These are phyloP conservation scores for Diachrysia chrysitis DNA, from an alignment of 2,888 invertebrate genomes.

Conservation along the genomic window DNA sequence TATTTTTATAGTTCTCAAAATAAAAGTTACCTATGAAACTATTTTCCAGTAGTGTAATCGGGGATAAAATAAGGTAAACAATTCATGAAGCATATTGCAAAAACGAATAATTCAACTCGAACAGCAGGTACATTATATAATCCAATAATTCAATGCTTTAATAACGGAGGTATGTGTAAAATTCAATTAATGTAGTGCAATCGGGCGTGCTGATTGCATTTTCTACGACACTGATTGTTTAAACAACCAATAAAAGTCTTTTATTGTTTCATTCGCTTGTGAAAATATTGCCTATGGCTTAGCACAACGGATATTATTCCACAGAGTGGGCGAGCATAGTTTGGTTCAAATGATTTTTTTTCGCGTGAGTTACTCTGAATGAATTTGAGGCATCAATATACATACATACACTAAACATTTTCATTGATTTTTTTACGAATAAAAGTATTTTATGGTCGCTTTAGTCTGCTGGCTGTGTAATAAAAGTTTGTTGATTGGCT, in stretches of 20 bases:
- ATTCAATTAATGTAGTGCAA: slow-evolving; percentile 57
- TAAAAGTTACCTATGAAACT: too few species aligned
- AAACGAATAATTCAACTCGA: neutral
- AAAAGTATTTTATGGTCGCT: slow-evolving; percentile 34
- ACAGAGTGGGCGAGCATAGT: slow-evolving; percentile 49
- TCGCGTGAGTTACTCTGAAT: slow-evolving; percentile 63
- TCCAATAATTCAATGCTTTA: slow-evolving; percentile 19
- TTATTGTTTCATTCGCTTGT: slow-evolving; percentile 67
- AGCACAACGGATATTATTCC: slow-evolving; percentile 70
- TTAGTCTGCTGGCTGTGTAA: slow-evolving; percentile 8
- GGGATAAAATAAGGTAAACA: slow-evolving; percentile 5
- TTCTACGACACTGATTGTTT: slow-evolving; percentile 59
- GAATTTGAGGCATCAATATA: slow-evolving; percentile 64
- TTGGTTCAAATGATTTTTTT: slow-evolving; percentile 58
- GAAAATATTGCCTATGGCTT: slow-evolving; percentile 70
- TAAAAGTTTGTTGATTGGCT: slow-evolving; percentile 39
- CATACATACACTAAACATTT: slow-evolving; percentile 48
- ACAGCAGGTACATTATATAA: neutral
- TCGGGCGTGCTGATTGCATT: slow-evolving; percentile 59
- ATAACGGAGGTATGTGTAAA: slow-evolving; percentile 24
- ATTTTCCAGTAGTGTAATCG: neutral
- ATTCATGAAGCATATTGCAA: slow-evolving; percentile 1
- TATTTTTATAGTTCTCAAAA: too few species aligned
- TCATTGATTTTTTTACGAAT: slow-evolving; percentile 60
- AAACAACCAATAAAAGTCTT: slow-evolving; percentile 64